These are phyloP conservation scores for Hypomecis punctinalis DNA, from an alignment of 2,888 invertebrate species.

Conservation along the genomic window DNA sequence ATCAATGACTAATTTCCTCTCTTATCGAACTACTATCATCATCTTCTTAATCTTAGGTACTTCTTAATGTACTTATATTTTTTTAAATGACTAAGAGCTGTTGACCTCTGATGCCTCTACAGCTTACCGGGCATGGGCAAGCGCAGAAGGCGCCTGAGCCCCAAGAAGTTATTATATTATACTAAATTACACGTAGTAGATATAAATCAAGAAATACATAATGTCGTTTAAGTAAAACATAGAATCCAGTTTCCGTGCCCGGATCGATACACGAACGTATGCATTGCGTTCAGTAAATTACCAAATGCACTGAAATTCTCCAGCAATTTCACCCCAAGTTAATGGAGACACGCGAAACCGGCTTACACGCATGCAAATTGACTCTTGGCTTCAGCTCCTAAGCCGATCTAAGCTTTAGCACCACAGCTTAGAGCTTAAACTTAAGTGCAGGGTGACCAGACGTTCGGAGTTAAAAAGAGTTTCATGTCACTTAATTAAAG, in stretches of 20 bases:
- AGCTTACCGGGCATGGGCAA: too few species aligned
- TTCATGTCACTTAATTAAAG: slow-evolving; percentile 76
- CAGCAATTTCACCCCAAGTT: slow-evolving; percentile 38
- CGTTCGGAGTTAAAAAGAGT: slow-evolving; percentile 55
- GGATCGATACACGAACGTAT: slow-evolving; percentile 31
- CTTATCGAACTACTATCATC: too few species aligned
- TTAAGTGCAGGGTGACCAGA: slow-evolving; percentile 42
- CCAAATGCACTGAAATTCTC: slow-evolving; percentile 35
- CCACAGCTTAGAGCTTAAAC: slow-evolving; percentile 53
- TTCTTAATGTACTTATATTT: too few species aligned
- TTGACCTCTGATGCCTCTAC: too few species aligned
- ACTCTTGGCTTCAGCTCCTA: slow-evolving; percentile 48
- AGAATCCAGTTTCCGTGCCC: background rate
- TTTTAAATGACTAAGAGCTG: too few species aligned
- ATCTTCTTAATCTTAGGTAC: too few species aligned
- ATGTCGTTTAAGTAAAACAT: too few species aligned
- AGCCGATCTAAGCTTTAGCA: slow-evolving; percentile 49
- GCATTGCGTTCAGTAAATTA: slow-evolving; percentile 31
- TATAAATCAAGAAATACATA: too few species aligned
- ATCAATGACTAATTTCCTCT: too few species aligned
- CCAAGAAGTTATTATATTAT: too few species aligned
- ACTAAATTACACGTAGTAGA: too few species aligned
- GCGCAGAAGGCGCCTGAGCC: too few species aligned
- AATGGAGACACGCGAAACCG: slow-evolving; percentile 58
- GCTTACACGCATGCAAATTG: slow-evolving; percentile 65